Conservation (phyloP, 1,140 invertebrate genomes). For the Pollicipes pollicipes region DNA sequence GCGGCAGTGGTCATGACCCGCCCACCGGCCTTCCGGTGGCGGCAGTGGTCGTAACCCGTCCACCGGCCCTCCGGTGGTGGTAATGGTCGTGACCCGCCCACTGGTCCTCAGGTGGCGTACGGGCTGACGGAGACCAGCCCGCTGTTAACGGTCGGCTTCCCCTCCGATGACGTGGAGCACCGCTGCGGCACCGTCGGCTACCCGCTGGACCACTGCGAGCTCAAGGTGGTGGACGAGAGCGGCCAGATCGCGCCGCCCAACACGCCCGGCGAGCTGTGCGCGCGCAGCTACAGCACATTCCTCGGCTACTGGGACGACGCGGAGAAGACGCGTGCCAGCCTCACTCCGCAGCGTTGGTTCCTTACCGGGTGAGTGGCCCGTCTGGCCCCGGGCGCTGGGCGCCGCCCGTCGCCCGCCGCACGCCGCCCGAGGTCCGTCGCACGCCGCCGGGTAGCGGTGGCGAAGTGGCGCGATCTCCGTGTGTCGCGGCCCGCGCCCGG, state of each 20-base stretch:
- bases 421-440: too few relatives aligned
- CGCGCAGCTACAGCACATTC: slow-evolving; percentile 66
- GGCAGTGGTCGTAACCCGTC: too few relatives aligned
- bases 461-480: too few relatives aligned
- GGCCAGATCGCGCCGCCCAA: slow-evolving; percentile 53
- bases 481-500: too few relatives aligned
- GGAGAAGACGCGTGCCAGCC: slow-evolving; percentile 52
- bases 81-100: not conserved
- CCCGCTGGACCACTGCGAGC: slow-evolving; percentile 58
- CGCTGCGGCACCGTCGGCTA: slow-evolving; percentile 57
- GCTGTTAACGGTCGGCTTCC: slow-evolving; percentile 21
- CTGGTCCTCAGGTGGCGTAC: slow-evolving; percentile 21
- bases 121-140: too few relatives aligned
- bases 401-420: too few relatives aligned
- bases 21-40: too few relatives aligned
- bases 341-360: slow-evolving; percentile 60
- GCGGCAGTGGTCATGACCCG: too few relatives aligned
- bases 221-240: slow-evolving; percentile 51
- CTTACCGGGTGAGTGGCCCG: slow-evolving; percentile 54
- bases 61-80: too few relatives aligned
- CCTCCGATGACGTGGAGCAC: slow-evolving; percentile 41
- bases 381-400: slow-evolving; percentile 4
- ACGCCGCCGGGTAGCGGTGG: too few relatives aligned
- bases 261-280: slow-evolving; percentile 57
- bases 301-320: slow-evolving; percentile 69